Evolutionary conservation across 1,140 invertebrate genomes (phyloP).

Genomic region (Drosophila setifemur): DNA sequence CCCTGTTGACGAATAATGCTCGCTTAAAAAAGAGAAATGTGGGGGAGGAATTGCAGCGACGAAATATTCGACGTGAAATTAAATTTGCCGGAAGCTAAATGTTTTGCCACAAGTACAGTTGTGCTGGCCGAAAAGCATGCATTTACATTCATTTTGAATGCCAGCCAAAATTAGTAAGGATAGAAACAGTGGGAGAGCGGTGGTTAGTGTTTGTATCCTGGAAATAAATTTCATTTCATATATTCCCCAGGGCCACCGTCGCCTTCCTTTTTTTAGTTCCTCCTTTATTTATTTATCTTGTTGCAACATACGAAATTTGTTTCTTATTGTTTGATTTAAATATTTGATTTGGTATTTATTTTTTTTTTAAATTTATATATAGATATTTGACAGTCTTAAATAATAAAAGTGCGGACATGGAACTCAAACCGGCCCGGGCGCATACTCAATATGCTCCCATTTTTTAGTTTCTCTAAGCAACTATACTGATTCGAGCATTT

Average conservation of each 20-base stretch:
- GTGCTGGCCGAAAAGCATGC: constrained; percentile 33
- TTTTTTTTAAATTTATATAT: constrained; percentile 20
- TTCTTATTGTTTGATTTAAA: constrained; percentile 46
- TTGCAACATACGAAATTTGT: constrained; percentile 50
- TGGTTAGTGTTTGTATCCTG: neutral
- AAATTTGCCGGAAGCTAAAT: constrained; percentile 73
- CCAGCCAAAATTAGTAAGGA: constrained; percentile 28
- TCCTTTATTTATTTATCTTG: constrained; percentile 1
- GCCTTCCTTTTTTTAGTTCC: neutral
- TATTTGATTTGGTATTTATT: constrained; percentile 46
- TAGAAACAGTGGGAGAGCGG: neutral
- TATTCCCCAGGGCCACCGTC: neutral
- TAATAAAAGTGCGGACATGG: constrained; percentile 17
- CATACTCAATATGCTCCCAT: too few relatives aligned
- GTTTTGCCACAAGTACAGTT: constrained; percentile 64
- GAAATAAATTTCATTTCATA: constrained; percentile 45
- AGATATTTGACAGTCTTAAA: constrained; percentile 8
- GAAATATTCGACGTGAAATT: constrained; percentile 60
- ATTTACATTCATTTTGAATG: constrained; percentile 12
- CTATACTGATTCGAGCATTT: too few relatives aligned
- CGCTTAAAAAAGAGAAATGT: constrained; percentile 29
- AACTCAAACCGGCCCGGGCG: neutral
- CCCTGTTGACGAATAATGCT: constrained; percentile 51
- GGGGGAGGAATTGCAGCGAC: constrained; percentile 1
- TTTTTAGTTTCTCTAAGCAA: too few relatives aligned